Conservation (phyloP, 2,797 vertebrate genomes). For the Sebastes matsubarae region DNA sequence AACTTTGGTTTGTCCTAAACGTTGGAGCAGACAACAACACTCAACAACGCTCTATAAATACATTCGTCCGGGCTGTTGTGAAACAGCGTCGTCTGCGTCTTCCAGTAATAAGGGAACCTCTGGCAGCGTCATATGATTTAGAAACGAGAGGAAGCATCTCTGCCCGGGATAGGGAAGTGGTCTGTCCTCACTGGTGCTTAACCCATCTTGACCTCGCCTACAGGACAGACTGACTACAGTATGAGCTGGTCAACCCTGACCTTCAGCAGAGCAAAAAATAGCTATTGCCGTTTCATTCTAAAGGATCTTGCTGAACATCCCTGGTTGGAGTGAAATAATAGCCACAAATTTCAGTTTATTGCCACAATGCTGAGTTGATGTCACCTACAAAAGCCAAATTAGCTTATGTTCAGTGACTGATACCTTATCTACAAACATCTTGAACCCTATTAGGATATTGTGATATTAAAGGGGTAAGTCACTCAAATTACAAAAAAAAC, state of each 20-base stretch:
- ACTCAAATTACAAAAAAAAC: background rate
- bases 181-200: background rate
- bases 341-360: background rate
- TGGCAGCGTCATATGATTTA: constrained; percentile 32
- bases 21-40: background rate
- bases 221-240: background rate
- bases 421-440: background rate
- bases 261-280: background rate
- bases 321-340: background rate
- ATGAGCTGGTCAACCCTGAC: background rate
- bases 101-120: constrained; percentile 49
- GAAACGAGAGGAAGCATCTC: constrained; percentile 45
- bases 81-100: constrained; percentile 2
- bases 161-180: constrained; percentile 14
- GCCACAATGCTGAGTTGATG: too few species aligned
- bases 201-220: background rate
- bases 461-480: background rate
- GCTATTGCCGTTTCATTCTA: background rate
- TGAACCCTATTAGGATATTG: background rate
- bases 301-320: background rate
- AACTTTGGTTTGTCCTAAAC: background rate
- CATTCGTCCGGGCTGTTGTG: background rate
- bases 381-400: background rate
- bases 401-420: background rate
- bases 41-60: constrained; percentile 18